Conservation (phyloP, 1,140 invertebrate genomes). For the Drosophila ohnishii region DNA sequence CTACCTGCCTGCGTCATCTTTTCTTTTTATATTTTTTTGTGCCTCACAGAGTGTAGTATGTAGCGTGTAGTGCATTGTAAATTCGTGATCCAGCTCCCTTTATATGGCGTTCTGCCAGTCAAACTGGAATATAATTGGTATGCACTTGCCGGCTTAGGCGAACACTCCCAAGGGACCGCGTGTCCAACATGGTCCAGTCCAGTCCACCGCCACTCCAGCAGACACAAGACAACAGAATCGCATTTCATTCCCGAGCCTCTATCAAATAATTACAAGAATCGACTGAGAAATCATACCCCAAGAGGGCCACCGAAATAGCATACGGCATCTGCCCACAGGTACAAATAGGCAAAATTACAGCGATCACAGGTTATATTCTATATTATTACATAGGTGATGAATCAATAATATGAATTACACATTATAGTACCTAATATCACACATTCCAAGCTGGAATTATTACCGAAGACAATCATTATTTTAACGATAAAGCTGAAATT, state of each 20-base stretch:
- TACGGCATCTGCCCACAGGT: conserved; percentile 16
- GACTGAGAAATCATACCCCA: conserved; percentile 46
- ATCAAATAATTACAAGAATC: conserved; percentile 53
- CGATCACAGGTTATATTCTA: conserved; percentile 2
- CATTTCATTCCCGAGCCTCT: conserved; percentile 42
- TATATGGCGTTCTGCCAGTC: conserved; percentile 49
- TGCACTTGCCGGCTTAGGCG: conserved; percentile 54
- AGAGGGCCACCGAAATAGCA: conserved; percentile 16
- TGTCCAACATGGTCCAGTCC: conserved; percentile 33
- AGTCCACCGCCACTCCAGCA: background rate
- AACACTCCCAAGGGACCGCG: conserved; percentile 45
- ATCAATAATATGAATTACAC: conserved; percentile 15
- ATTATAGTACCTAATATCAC: conserved; percentile 18
- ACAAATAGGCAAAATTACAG: conserved; percentile 11
- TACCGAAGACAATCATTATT: background rate
- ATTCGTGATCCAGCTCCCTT: conserved; percentile 41
- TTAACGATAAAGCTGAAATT: background rate
- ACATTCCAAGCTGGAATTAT: background rate
- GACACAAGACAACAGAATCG: conserved; percentile 37
- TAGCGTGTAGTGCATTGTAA: conserved; percentile 35
- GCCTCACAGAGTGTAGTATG: conserved; percentile 3
- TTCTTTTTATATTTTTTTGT: conserved; percentile 1
- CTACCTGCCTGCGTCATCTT: conserved; percentile 23
- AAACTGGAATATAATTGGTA: conserved; percentile 60
- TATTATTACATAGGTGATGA: conserved; percentile 14